phyloP scores from a whole-genome alignment of 2,797 vertebrate genomes.

The Lacerta viridis region DNA sequence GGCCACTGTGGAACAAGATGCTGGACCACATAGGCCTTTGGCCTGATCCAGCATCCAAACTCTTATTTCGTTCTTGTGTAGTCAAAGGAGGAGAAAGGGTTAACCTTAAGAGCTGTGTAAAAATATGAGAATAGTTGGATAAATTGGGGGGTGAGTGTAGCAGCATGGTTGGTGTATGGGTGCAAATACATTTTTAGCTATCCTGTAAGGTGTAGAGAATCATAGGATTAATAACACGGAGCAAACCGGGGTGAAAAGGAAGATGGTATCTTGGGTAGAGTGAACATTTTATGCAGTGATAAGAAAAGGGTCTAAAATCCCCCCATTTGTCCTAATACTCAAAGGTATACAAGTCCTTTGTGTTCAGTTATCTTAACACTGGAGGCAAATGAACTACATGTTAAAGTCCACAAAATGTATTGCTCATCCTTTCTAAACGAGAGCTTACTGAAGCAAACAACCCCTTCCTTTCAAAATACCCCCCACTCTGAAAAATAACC shows the following conservation, averaged over 20 bases:
- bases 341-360: background rate
- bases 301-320: background rate
- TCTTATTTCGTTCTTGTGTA: too few relatives aligned
- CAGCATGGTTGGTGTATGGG: background rate
- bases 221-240: too few relatives aligned
- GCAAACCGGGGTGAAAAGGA: background rate
- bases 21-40: too few relatives aligned
- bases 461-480: too few relatives aligned
- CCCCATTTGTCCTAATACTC: background rate
- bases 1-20: too few relatives aligned
- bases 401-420: too few relatives aligned
- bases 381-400: background rate
- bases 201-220: background rate
- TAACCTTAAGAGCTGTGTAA: background rate
- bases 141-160: background rate
- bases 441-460: too few relatives aligned
- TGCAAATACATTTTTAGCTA: background rate
- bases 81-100: background rate
- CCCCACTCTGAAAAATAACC: too few relatives aligned
- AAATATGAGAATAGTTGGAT: background rate
- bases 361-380: background rate
- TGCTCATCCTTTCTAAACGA: too few relatives aligned
- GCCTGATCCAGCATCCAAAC: too few relatives aligned
- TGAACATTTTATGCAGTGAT: background rate
- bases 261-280: background rate